These are phyloP conservation scores for Scaptomyza pallida DNA, from an alignment of 1,140 invertebrate genomes.

Conservation along the genomic window DNA sequence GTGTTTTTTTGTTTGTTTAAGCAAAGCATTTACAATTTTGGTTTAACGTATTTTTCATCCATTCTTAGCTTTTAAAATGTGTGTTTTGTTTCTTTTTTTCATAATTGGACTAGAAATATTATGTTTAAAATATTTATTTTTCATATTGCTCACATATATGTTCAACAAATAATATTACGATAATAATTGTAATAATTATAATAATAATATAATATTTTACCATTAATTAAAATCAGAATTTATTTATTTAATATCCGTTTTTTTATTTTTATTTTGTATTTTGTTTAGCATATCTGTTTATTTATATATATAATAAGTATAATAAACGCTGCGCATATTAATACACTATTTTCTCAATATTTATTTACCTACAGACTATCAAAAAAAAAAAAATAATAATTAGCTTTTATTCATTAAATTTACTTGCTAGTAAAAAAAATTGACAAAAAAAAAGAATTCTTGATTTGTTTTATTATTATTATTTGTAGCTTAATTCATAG, in stretches of 20 bases:
- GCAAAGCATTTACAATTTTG: slow-evolving; percentile 60
- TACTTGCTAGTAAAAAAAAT: slow-evolving; percentile 38
- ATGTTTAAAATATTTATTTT: slow-evolving; percentile 29
- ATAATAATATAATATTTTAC: slow-evolving; percentile 27
- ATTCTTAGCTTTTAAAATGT: slow-evolving; percentile 22
- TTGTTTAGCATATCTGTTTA: background rate
- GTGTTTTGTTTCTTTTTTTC: slow-evolving; percentile 28
- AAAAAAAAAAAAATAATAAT: slow-evolving; percentile 26
- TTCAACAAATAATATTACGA: slow-evolving; percentile 51
- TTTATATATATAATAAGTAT: slow-evolving; percentile 16
- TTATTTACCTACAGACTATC: slow-evolving; percentile 33
- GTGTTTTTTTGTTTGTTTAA: slow-evolving; percentile 9
- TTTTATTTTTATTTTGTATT: slow-evolving; percentile 24
- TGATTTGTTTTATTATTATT: background rate
- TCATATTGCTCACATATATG: slow-evolving; percentile 41
- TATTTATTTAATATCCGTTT: slow-evolving; percentile 9
- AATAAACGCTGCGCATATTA: slow-evolving; percentile 31
- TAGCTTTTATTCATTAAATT: slow-evolving; percentile 2
- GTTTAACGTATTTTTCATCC: slow-evolving; percentile 31
- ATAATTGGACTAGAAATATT: slow-evolving; percentile 78
- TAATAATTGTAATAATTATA: slow-evolving; percentile 20
- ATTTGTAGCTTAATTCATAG: slow-evolving; percentile 20
- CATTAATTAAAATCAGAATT: slow-evolving; percentile 25
- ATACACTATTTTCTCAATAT: slow-evolving; percentile 15
- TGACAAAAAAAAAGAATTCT: slow-evolving; percentile 23